Evolutionary conservation across 1,140 invertebrate species (phyloP), one percentile per base, ranked within the genome.

Genomic region (Bursaphelenchus mucronatus): DNA sequence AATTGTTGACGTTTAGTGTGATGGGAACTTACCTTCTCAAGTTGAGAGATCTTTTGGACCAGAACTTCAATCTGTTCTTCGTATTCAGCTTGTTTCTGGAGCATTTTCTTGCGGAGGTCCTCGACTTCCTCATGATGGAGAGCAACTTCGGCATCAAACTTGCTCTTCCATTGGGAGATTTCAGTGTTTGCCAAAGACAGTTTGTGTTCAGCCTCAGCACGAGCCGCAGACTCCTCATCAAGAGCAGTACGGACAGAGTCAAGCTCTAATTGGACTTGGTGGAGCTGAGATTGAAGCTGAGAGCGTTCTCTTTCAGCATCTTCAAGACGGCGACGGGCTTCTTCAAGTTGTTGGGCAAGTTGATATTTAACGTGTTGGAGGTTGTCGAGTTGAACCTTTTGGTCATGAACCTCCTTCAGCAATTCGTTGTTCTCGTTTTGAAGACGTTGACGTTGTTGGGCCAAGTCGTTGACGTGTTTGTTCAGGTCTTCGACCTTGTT

Each of bases 401-500:
- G 94, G 84, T 95, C 92, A 81, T 94, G 89, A 83, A 88, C 90
- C 69, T 92, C 89, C 87, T 95, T 95, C 74, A 94, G 86, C 81
- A 96, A 85, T 82, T 94, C 91, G 83, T 94, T 89, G 83, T 95
- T 95, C 83, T 96, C 93, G 84, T 85, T 74, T 50, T 78, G 75
- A 17, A 80, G 74, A 53, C 78, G 75, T 58, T 82, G 69, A 40
- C 80, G 67, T 63, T 83, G 89, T 65, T 90, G 90, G 59, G 90
- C 93, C 77, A 96, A 90, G 81, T 96, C 93, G 70, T 92, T 88
- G 75, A 96, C 89, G 43, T 91, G 92, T 80, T 92, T 89, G 84
- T 92, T 93, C 64, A 95, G 82, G 83, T 96, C 93, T 83, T 96
- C 92, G 77, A 96, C 94, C 81, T 90, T 92, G 76, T 94, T 87